Evolutionary conservation across 2,888 invertebrate genomes (phyloP), one percentile per base, ranked within the genome.

Genomic region (Alviniconcha strummeri): DNA sequence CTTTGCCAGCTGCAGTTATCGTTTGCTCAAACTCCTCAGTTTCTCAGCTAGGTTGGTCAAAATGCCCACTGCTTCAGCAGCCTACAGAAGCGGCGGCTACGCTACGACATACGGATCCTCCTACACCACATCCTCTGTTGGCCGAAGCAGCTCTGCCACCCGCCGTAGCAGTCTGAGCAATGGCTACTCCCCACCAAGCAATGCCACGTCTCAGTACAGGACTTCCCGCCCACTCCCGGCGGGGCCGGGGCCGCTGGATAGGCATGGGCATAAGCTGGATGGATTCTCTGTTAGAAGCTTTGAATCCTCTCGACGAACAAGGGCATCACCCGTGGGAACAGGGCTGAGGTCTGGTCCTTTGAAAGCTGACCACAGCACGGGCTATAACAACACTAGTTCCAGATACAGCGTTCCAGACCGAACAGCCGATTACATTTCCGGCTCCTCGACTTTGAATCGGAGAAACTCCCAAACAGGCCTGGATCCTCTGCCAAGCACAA

Each of bases 221-320:
- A 19, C 57, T 9, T 67, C 83, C 5, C 83, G 91, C 60, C 87
- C 89, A 76, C 83, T 91, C 60, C 91, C 91, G 4, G 52, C 82
- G 77, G 90, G 90, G 0, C 89, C 90, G 64, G 91, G 91, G 9
- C 91, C 91, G 4, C 83, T 91, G 74, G 90, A 90, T 85, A 19
- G 85, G 6, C 80, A 57, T 55, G 90, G 91, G 54, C 86, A 86
- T 80, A 90, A 87, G 77, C 81, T 90, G n/a, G 84, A 77, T 15
- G 82, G 80, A 52, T 85, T 79, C 76, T 80, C 19, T 5, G 60
- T 69, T 5, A 54, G 36, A 17, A 7, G 76, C 55, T 6, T 64
- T 3, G 60, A 67, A 57, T 3, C 55, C 56, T 36, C 67, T 55
- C 60, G 60, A 15, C 19, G 84, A 76, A 55, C 75, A 9, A 74